Percentiles rank a stretch among this genome's conserved stretches.
These are phyloP conservation scores for Synanthedon tipuliformis DNA, from an alignment of 2,888 invertebrate genomes.

Conservation along the genomic window DNA sequence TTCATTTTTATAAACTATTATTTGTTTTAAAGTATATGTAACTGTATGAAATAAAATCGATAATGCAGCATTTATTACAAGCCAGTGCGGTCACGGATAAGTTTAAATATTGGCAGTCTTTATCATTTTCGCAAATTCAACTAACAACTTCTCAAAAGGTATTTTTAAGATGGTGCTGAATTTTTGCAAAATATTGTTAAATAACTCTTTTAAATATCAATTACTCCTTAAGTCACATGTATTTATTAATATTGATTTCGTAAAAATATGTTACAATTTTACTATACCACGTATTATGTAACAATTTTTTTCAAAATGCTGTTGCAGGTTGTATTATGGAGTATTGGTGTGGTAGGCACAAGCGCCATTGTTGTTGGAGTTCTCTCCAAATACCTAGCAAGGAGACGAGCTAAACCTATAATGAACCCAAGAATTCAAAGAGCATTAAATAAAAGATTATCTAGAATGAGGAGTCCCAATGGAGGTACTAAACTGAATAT, in stretches of 20 bases:
- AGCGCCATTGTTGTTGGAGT: slow-evolving; percentile 87
- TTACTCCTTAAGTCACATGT: background rate
- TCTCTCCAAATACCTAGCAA: slow-evolving; percentile 82
- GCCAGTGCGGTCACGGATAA: slow-evolving; percentile 67
- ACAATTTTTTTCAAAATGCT: background rate
- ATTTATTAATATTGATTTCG: slow-evolving; percentile 1
- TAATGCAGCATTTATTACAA: slow-evolving; percentile 66
- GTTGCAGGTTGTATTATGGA: slow-evolving; percentile 75
- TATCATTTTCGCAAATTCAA: slow-evolving; percentile 60
- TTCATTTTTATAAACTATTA: background rate
- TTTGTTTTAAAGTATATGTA: background rate
- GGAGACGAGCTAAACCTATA: slow-evolving; percentile 75
- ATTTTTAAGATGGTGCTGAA: slow-evolving; percentile 4
- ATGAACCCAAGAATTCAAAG: slow-evolving; percentile 70
- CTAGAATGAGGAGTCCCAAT: slow-evolving; percentile 77
- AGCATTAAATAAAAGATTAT: slow-evolving; percentile 71
- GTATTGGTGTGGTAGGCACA: slow-evolving; percentile 75
- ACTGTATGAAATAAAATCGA: slow-evolving; percentile 7
- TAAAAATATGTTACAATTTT: slow-evolving; percentile 4
- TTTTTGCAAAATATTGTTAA: background rate
- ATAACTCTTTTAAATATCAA: background rate
- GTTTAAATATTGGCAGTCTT: slow-evolving; percentile 60
- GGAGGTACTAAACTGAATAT: no score
- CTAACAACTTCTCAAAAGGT: slow-evolving; percentile 80
- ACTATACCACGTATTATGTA: slow-evolving; percentile 1